Evolutionary conservation across 2,113 vertebrate species (phyloP), one percentile per base, ranked within the genome.

Genomic region (Rhodinocichla rosea): DNA sequence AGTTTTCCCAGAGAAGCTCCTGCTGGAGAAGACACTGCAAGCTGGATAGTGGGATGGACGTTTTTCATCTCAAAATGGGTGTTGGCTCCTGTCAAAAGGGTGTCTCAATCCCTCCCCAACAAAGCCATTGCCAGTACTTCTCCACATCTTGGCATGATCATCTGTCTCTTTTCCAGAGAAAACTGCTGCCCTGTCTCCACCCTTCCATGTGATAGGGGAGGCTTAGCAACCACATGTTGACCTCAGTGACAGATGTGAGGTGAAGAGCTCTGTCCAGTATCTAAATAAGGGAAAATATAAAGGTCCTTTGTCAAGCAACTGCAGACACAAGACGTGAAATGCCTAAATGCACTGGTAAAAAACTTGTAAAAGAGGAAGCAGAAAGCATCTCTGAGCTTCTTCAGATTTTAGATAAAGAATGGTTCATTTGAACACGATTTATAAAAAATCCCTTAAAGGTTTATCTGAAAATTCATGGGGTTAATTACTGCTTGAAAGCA

Each of bases 111-210:
- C 78, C 83, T 86, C 35, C 88, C 74, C 73, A 65, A 22, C 76
- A 87, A 84, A 91, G 74, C n/a, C 47, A 89, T 26, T 90, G 90
- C 92, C 94, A 97, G 60, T 84, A 82, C 52, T 92, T 89, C 88
- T 89, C 24, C 57, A 33, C 6, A 4, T 76, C 45, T 94, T 96
- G 95, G 96, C 92, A 73, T 26, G 62, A 84, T 57, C 57, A 14
- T 63, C 86, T 71, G 88, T 88, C 69, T 79, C 76, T 50, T 62
- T 81, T 96, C 94, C 92, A 97, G 93, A 93, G 56, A 92, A 83
- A 95, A 91, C 92, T 92, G 87, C 91, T 92, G 56, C 93, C 87
- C 94, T 23, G 83, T 32, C 95, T 84, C 94, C 96, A 97, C 92
- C 92, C 92, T 93, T 87, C 40, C 59, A 65, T 60, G 76, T 44